phyloP scores from a whole-genome alignment of 2,888 invertebrate genomes.

The Trachelus troglodyta region DNA sequence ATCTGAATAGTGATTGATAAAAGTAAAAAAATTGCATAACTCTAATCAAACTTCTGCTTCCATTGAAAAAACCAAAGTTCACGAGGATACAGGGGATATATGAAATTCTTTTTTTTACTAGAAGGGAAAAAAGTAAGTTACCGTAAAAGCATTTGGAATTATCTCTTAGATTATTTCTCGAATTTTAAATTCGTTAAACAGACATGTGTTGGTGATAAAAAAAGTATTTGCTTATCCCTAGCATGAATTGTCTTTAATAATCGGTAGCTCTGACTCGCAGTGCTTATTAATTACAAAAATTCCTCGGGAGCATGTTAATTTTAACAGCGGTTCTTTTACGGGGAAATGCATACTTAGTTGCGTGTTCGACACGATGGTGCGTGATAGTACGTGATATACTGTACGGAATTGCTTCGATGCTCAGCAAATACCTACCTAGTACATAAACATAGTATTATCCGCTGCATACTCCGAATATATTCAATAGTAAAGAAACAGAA shows the following conservation, averaged over 20 bases:
- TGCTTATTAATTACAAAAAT: not conserved
- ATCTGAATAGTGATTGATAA: not conserved
- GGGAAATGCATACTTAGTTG: slow-evolving; percentile 10
- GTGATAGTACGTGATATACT: slow-evolving; percentile 13
- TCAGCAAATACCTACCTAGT: slow-evolving; percentile 8
- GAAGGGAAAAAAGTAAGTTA: not conserved
- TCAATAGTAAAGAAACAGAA: slow-evolving; percentile 25
- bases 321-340: not conserved
- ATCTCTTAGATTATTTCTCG: not conserved
- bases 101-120: not conserved
- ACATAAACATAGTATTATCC: not conserved
- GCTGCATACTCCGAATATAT: not conserved
- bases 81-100: not conserved
- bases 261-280: not conserved
- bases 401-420: slow-evolving; percentile 23
- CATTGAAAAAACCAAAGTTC: not conserved
- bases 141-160: not conserved
- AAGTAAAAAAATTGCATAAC: not conserved
- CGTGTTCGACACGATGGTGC: slow-evolving; percentile 6
- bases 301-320: not conserved
- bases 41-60: not conserved
- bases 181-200: not conserved
- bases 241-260: not conserved
- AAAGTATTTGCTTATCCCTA: not conserved
- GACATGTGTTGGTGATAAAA: not conserved